Percentiles rank a stretch among this genome's conserved stretches.
These are phyloP conservation scores for Tineola bisselliella DNA, from an alignment of 2,888 invertebrate genomes.

Conservation along the genomic window DNA sequence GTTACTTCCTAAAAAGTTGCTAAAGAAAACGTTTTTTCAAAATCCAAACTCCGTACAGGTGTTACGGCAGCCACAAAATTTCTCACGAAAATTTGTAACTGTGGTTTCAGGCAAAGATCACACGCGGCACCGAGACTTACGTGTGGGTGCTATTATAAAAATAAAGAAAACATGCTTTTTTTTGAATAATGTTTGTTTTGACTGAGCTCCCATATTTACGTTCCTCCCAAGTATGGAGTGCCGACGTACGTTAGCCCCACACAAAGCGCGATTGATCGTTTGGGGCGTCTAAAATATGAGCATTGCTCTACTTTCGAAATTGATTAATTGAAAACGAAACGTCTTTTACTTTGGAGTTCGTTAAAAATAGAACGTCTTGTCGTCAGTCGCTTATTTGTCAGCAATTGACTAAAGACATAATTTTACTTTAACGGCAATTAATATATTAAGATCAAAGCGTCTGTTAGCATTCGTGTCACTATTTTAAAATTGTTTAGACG, in stretches of 20 bases:
- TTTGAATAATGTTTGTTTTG: constrained; percentile 62
- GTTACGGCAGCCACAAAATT: neutral
- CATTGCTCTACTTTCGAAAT: constrained; percentile 49
- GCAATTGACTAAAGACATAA: constrained; percentile 20
- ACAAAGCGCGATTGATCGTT: constrained; percentile 58
- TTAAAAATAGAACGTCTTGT: constrained; percentile 23
- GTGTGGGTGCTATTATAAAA: constrained; percentile 52
- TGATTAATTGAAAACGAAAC: constrained; percentile 53
- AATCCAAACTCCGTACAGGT: neutral
- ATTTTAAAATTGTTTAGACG: neutral
- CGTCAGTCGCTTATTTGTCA: constrained; percentile 39
- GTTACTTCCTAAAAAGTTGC: neutral
- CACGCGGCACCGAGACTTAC: constrained; percentile 37
- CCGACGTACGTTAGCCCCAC: constrained; percentile 56
- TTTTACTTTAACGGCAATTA: constrained; percentile 4
- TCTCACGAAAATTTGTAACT: neutral
- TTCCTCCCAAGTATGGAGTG: constrained; percentile 34
- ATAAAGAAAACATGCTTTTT: constrained; percentile 53
- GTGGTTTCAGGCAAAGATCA: constrained; percentile 16
- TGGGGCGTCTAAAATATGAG: constrained; percentile 49
- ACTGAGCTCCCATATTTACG: constrained; percentile 47
- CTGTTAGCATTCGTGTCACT: neutral
- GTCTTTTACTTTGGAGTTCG: constrained; percentile 15
- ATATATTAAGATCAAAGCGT: constrained; percentile 4
- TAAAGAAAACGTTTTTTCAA: neutral